These are phyloP conservation scores for Argyresthia albistria DNA, from an alignment of 2,888 invertebrate genomes.

Conservation along the genomic window DNA sequence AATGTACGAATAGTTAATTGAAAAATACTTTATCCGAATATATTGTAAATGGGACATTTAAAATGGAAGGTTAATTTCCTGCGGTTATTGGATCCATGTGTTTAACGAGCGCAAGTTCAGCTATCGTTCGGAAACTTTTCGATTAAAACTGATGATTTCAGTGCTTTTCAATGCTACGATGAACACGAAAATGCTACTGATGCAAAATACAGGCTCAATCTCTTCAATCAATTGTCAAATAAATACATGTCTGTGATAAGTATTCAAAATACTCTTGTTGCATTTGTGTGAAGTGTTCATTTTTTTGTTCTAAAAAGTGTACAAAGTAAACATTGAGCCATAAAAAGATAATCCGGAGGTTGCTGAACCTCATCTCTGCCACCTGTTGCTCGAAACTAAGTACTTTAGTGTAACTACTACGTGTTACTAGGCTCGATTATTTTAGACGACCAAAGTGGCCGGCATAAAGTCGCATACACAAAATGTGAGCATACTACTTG, in stretches of 20 bases:
- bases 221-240: no score
- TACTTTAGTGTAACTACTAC: constrained; percentile 9
- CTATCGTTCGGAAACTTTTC: background rate
- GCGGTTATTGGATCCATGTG: constrained; percentile 49
- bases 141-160: background rate
- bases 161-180: no score
- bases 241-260: no score
- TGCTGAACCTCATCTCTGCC: constrained; percentile 49
- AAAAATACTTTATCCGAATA: constrained; percentile 41
- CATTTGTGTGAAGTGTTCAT: no score
- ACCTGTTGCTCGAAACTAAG: constrained; percentile 41
- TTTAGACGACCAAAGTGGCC: no score
- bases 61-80: constrained; percentile 47
- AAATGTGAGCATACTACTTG: no score
- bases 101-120: constrained; percentile 20
- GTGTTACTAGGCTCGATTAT: background rate
- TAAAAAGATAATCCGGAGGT: constrained; percentile 47
- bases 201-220: no score
- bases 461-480: no score
- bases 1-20: constrained; percentile 32
- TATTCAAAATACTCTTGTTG: no score
- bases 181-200: no score
- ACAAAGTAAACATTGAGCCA: background rate
- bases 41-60: constrained; percentile 31
- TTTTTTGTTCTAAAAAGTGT: no score